Conservation (phyloP, 37 sponge, comb jelly and placozoan species). For the Crambe crambe region DNA sequence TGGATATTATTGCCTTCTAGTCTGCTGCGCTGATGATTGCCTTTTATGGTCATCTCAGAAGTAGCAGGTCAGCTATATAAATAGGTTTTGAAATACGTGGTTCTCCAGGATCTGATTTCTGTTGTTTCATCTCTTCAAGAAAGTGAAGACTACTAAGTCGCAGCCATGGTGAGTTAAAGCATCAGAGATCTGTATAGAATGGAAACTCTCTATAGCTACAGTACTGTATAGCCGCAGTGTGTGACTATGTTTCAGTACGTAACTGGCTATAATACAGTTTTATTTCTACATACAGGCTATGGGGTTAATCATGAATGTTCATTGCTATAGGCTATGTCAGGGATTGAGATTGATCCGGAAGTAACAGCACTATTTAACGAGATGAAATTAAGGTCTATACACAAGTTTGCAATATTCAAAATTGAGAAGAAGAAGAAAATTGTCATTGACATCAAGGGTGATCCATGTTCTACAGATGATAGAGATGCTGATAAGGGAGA, state of each 20-base stretch:
- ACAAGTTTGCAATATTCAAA: constrained; percentile 70
- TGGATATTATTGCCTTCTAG: constrained; percentile 31
- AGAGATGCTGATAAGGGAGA: constrained; percentile 32
- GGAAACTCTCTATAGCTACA: too few relatives aligned
- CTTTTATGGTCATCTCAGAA: constrained; percentile 3
- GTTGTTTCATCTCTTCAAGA: too few relatives aligned
- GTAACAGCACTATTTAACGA: constrained; percentile 44
- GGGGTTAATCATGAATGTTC: too few relatives aligned
- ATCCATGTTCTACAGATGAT: constrained; percentile 10
- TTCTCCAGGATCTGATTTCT: too few relatives aligned
- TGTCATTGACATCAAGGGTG: constrained; percentile 26
- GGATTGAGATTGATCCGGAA: constrained; percentile 55
- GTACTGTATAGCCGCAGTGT: too few relatives aligned
- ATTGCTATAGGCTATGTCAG: constrained; percentile 68
- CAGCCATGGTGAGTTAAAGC: too few relatives aligned
- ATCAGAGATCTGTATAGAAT: too few relatives aligned
- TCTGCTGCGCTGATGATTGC: not conserved
- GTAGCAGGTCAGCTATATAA: not conserved
- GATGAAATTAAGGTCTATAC: constrained; percentile 40
- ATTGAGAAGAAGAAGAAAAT: constrained; percentile 65
- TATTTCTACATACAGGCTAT: too few relatives aligned
- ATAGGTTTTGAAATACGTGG: not conserved
- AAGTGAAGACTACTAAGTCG: too few relatives aligned
- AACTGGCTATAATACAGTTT: too few relatives aligned
- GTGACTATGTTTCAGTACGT: too few relatives aligned